These are phyloP conservation scores for Cervus canadensis DNA, from an alignment of 2,113 vertebrate species.

Conservation along the genomic window DNA sequence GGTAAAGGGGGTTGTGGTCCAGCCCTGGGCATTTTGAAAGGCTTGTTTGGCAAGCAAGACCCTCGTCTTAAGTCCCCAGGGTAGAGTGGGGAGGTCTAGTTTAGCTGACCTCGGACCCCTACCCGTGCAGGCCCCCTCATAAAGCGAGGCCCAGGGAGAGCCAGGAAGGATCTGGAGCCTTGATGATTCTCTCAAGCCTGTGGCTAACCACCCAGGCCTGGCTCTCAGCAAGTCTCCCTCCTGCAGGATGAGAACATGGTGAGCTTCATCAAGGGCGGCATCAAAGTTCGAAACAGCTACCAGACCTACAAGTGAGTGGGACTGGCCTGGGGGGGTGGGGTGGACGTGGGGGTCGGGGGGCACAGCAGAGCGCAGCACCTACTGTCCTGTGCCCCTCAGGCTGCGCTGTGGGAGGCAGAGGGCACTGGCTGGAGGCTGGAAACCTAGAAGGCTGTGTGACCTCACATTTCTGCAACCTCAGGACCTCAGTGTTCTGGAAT, in stretches of 20 bases:
- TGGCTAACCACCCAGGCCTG: background rate
- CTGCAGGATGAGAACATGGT: slow-evolving; percentile 98
- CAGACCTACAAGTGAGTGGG: slow-evolving; percentile 94
- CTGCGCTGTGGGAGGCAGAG: background rate
- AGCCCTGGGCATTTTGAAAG: background rate
- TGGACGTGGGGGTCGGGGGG: background rate
- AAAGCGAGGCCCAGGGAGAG: background rate
- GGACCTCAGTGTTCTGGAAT: background rate
- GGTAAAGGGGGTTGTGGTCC: background rate
- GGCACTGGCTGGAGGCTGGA: background rate
- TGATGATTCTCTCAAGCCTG: background rate
- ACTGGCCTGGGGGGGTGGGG: background rate
- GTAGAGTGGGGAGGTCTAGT: background rate
- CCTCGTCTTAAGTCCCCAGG: background rate
- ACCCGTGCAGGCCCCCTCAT: background rate
- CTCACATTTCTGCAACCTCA: background rate
- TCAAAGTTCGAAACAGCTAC: slow-evolving; percentile 97
- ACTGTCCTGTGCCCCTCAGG: background rate
- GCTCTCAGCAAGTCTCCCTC: slow-evolving; percentile 40
- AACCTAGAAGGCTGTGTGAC: background rate
- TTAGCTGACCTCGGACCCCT: background rate
- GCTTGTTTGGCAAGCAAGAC: background rate
- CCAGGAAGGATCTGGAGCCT: background rate
- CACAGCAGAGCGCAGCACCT: fast-evolving
- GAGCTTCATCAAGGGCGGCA: slow-evolving; percentile 98